Evolutionary conservation across 2,888 invertebrate genomes (phyloP).

Genomic region (Torymus texanus): DNA sequence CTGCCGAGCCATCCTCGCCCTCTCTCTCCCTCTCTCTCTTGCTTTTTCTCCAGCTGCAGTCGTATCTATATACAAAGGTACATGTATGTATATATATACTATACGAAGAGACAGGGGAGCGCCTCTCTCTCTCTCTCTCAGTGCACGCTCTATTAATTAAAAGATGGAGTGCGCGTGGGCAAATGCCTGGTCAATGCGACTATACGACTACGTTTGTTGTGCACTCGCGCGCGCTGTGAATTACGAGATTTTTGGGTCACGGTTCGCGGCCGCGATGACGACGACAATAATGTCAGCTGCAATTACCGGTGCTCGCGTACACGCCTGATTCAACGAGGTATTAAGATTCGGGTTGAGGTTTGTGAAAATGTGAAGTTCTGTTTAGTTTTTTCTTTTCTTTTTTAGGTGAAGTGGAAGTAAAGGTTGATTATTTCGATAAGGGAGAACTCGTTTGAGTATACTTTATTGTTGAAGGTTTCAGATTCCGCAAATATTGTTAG

Average conservation of each 20-base stretch:
- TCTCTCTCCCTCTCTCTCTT: conserved; percentile 58
- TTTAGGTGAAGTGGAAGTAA: neutral
- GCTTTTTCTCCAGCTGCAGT: conserved; percentile 51
- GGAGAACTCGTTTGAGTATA: too few species aligned
- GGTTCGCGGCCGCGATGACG: neutral
- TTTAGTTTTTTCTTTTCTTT: too few species aligned
- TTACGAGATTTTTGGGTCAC: conserved; percentile 36
- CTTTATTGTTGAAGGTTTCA: neutral
- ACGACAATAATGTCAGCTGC: too few species aligned
- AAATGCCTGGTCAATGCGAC: conserved; percentile 14
- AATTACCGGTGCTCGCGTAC: too few species aligned
- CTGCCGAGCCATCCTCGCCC: conserved; percentile 45
- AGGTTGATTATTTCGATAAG: neutral
- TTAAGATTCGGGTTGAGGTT: conserved; percentile 1
- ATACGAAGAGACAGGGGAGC: conserved; percentile 56
- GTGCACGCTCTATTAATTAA: conserved; percentile 71
- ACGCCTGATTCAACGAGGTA: conserved; percentile 15
- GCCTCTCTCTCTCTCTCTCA: conserved; percentile 59
- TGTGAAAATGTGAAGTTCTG: too few species aligned
- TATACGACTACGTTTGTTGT: neutral
- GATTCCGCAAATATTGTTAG: too few species aligned
- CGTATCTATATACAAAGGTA: neutral
- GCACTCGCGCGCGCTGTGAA: neutral
- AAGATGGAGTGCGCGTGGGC: conserved; percentile 60
- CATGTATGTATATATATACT: conserved; percentile 13